Conservation (phyloP, 2,888 invertebrate species). For the Subacronicta megacephala region DNA sequence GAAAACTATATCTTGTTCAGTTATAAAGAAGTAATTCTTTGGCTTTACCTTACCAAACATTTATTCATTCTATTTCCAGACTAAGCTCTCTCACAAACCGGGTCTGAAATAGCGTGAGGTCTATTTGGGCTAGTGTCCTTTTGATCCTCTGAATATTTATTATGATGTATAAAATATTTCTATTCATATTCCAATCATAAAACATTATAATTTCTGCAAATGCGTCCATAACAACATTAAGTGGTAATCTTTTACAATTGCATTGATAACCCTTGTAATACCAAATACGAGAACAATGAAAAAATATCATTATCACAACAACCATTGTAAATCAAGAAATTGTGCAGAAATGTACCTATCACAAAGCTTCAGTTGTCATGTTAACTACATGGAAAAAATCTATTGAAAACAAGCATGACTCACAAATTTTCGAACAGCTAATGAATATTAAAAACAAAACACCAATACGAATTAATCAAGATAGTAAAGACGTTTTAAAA, state of each 20-base stretch:
- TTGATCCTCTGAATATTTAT: too few relatives aligned
- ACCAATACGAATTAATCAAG: constrained; percentile 62
- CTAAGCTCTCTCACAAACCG: too few relatives aligned
- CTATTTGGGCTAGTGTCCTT: too few relatives aligned
- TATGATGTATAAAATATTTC: too few relatives aligned
- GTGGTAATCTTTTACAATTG: not conserved
- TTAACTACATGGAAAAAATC: constrained; percentile 47
- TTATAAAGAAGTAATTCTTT: too few relatives aligned
- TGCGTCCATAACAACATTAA: not conserved
- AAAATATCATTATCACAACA: constrained; percentile 12
- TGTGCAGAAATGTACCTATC: constrained; percentile 34
- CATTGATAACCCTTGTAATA: constrained; percentile 1
- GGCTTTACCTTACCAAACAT: too few relatives aligned
- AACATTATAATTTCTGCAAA: not conserved
- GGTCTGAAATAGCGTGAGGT: too few relatives aligned
- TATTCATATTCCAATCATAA: too few relatives aligned
- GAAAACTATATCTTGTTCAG: too few relatives aligned
- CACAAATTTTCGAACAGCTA: constrained; percentile 33
- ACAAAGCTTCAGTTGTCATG: constrained; percentile 17
- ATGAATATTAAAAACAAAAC: constrained; percentile 54
- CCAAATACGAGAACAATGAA: constrained; percentile 1
- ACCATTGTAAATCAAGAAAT: constrained; percentile 25
- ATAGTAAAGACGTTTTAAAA: constrained; percentile 63
- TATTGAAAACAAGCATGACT: constrained; percentile 45
- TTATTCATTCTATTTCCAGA: too few relatives aligned